Percentiles rank a stretch among this genome's conserved stretches.
phyloP scores from a whole-genome alignment of 2,888 invertebrate species.

The Danaus chrysippus region DNA sequence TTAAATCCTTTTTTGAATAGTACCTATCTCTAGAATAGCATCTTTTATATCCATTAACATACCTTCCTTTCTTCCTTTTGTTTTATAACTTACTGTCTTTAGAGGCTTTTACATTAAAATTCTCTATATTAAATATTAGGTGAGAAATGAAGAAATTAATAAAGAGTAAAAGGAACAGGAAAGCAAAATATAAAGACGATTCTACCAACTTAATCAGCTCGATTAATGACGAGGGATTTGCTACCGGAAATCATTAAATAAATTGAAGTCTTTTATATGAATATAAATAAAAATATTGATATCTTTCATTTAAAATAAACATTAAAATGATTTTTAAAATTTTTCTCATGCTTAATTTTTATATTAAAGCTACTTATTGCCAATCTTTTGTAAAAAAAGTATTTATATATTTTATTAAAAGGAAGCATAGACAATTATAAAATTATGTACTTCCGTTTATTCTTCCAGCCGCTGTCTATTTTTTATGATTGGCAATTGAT shows the following conservation, averaged over 20 bases:
- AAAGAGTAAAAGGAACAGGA: background rate
- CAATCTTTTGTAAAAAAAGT: background rate
- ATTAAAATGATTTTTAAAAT: background rate
- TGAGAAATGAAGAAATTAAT: background rate
- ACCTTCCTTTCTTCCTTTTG: too few species aligned
- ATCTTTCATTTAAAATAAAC: too few species aligned
- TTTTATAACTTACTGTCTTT: too few species aligned
- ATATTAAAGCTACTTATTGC: background rate
- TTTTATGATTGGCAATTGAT: conserved; percentile 25
- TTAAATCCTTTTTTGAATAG: too few species aligned
- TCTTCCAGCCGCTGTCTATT: conserved; percentile 8
- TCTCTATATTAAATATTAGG: background rate
- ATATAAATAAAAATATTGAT: too few species aligned
- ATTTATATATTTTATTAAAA: background rate
- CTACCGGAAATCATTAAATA: background rate
- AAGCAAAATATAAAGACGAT: background rate
- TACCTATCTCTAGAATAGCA: too few species aligned
- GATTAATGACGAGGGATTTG: background rate
- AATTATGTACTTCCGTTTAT: conserved; percentile 25
- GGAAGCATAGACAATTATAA: conserved; percentile 25
- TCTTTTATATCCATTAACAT: too few species aligned
- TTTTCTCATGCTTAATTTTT: background rate
- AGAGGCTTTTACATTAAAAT: too few species aligned
- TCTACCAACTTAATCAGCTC: background rate
- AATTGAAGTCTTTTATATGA: background rate